Evolutionary conservation across 1,140 invertebrate genomes (phyloP).

Genomic region (Pseudomyrmex gracilis): DNA sequence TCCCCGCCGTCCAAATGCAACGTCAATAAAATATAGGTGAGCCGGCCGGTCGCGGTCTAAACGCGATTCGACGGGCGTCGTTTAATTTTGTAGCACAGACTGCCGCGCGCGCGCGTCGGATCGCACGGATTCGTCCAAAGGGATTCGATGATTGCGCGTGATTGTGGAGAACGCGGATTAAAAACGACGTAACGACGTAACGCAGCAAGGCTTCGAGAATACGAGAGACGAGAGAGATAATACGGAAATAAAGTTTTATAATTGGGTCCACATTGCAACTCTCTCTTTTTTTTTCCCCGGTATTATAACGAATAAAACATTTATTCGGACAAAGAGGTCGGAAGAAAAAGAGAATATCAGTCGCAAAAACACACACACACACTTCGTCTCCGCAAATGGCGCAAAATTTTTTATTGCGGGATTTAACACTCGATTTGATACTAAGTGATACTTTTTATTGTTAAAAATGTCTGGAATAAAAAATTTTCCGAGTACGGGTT

Average conservation of each 20-base stretch:
- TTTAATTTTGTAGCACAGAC: constrained; percentile 55
- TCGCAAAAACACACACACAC: too few relatives aligned
- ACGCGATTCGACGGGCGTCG: constrained; percentile 46
- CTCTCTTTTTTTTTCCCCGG: neutral
- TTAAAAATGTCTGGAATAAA: too few relatives aligned
- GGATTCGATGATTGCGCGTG: constrained; percentile 58
- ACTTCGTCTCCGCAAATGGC: neutral
- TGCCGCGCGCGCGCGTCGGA: too few relatives aligned
- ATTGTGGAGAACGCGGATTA: constrained; percentile 61
- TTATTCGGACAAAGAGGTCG: constrained; percentile 41
- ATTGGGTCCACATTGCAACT: constrained; percentile 32
- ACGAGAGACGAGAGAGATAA: constrained; percentile 39
- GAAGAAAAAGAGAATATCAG: neutral
- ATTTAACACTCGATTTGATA: neutral
- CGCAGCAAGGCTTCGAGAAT: constrained; percentile 20
- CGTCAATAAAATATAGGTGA: constrained; percentile 69
- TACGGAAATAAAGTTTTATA: constrained; percentile 52
- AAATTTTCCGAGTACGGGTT: too few relatives aligned
- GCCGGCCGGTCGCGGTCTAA: constrained; percentile 13
- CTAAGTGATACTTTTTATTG: constrained; percentile 10
- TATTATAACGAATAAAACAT: constrained; percentile 47
- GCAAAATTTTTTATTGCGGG: constrained; percentile 19
- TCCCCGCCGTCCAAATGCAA: constrained; percentile 57
- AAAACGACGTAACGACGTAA: constrained; percentile 37
- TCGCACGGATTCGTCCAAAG: constrained; percentile 52